These are phyloP conservation scores for Cataglyphis hispanica DNA, from an alignment of 1,140 invertebrate genomes.

Conservation along the genomic window DNA sequence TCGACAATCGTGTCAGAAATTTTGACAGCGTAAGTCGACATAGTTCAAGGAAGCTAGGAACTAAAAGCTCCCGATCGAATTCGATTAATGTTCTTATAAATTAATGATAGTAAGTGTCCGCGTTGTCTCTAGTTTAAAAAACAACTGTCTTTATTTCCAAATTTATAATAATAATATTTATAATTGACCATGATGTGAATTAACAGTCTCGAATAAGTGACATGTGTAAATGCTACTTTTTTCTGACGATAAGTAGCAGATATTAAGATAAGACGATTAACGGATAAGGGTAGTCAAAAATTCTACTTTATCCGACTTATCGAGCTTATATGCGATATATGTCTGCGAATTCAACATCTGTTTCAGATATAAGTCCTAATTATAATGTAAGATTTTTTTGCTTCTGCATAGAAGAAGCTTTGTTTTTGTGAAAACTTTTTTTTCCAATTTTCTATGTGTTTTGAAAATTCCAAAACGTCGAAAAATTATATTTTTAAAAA, in stretches of 20 bases:
- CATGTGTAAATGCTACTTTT: not conserved
- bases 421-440: too few species aligned
- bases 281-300: not conserved
- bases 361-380: too few species aligned
- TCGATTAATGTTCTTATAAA: slow-evolving; percentile 2
- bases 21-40: slow-evolving; percentile 6
- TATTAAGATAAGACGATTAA: not conserved
- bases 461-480: too few species aligned
- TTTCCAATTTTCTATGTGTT: too few species aligned
- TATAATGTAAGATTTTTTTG: too few species aligned
- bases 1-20: slow-evolving; percentile 10
- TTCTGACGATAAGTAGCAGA: not conserved
- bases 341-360: too few species aligned
- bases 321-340: too few species aligned
- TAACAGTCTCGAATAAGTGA: not conserved
- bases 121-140: not conserved
- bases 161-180: not conserved
- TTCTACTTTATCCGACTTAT: not conserved
- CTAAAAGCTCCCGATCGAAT: not conserved
- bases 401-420: too few species aligned
- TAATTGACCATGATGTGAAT: slow-evolving; percentile 4
- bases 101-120: not conserved
- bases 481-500: too few species aligned
- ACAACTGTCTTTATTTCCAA: not conserved
- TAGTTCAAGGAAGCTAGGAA: not conserved